These are phyloP conservation scores for Hirudo medicinalis DNA, from an alignment of 1,140 invertebrate species.

Conservation along the genomic window DNA sequence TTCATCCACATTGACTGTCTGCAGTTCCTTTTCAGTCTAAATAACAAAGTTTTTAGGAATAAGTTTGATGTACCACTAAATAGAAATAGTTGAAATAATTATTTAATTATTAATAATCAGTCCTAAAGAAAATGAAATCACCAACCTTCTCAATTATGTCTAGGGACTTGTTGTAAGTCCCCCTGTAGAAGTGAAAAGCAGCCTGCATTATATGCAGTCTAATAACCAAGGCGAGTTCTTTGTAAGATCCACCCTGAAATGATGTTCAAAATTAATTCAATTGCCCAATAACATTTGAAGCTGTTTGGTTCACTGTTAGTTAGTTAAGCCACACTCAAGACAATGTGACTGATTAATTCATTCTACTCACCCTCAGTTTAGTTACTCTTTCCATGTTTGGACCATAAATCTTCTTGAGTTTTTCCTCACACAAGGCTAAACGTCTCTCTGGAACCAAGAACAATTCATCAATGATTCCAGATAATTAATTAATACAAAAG, in stretches of 20 bases:
- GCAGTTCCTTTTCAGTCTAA: neutral
- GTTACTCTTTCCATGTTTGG: conserved; percentile 54
- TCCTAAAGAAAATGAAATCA: neutral
- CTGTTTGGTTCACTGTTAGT: no score
- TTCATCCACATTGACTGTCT: conserved; percentile 12
- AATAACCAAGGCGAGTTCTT: conserved; percentile 58
- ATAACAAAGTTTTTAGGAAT: neutral
- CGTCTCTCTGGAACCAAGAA: conserved; percentile 42
- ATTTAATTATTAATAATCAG: no score
- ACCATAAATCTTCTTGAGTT: conserved; percentile 56
- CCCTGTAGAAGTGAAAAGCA: conserved; percentile 60
- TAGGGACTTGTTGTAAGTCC: conserved; percentile 48
- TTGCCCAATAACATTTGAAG: no score
- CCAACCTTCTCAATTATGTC: conserved; percentile 42
- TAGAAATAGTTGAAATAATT: no score
- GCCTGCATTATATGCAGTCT: conserved; percentile 62
- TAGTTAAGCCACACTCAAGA: neutral
- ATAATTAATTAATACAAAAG: no score
- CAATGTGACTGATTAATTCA: neutral
- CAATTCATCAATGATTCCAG: no score
- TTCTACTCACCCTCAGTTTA: conserved; percentile 48
- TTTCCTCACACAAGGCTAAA: conserved; percentile 51
- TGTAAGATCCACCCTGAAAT: conserved; percentile 46
- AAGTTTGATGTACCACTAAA: neutral
- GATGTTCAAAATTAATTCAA: conserved; percentile 12